Conservation (phyloP, 2,113 vertebrate species). For the Ariopsis seemanni region DNA sequence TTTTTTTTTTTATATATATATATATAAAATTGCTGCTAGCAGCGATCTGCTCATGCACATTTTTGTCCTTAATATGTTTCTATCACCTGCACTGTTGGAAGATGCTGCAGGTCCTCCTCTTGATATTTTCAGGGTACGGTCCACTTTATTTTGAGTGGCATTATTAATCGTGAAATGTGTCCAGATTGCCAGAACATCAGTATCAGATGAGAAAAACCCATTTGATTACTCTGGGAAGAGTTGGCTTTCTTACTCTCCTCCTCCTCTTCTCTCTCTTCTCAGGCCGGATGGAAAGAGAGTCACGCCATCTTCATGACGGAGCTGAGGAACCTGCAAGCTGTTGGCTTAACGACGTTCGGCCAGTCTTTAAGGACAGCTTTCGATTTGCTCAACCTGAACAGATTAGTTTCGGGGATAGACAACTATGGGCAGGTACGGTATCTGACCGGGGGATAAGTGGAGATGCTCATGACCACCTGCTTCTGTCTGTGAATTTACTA, state of each 20-base stretch:
- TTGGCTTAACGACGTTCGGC: constrained; percentile 89
- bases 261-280: not conserved
- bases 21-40: too few relatives aligned
- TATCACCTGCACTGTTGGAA: too few relatives aligned
- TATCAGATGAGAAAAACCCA: not conserved
- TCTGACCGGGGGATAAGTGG: not conserved
- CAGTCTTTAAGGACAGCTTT: constrained; percentile 92
- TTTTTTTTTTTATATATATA: too few relatives aligned
- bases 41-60: too few relatives aligned
- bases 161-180: too few relatives aligned
- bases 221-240: not conserved
- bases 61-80: too few relatives aligned
- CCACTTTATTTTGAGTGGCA: too few relatives aligned
- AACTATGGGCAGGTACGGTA: constrained; percentile 94
- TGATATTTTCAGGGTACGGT: too few relatives aligned
- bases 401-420: constrained; percentile 97
- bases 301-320: constrained; percentile 97
- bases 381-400: constrained; percentile 97
- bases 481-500: not conserved
- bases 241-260: not conserved
- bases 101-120: too few relatives aligned
- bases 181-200: too few relatives aligned
- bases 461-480: not conserved
- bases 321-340: constrained; percentile 95
- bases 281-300: constrained; percentile 98